Evolutionary conservation across 2,888 invertebrate species (phyloP).

Genomic region (Xestoiulus laeticollis): DNA sequence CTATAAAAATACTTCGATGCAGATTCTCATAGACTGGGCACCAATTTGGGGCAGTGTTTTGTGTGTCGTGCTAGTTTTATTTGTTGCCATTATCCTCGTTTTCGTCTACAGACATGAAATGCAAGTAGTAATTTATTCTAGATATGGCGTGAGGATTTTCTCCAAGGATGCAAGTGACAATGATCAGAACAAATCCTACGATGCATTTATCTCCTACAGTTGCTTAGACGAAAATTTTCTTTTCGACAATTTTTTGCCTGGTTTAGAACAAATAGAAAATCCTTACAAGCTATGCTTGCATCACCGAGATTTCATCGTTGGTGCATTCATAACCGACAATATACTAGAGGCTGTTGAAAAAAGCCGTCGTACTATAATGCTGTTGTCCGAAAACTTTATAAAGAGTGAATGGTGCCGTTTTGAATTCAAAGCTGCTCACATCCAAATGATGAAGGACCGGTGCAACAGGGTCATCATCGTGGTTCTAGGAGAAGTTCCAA

Average conservation of each 20-base stretch:
- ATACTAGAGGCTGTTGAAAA: constrained; percentile 59
- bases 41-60: constrained; percentile 23
- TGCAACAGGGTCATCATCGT: constrained; percentile 60
- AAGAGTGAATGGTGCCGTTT: constrained; percentile 60
- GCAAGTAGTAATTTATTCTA: constrained; percentile 52
- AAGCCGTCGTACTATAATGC: constrained; percentile 59
- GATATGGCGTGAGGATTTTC: constrained; percentile 50
- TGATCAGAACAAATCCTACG: constrained; percentile 57
- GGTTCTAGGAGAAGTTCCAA: constrained; percentile 60
- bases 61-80: constrained; percentile 49
- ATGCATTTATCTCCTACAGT: constrained; percentile 60
- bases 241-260: constrained; percentile 57
- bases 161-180: not conserved
- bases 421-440: constrained; percentile 59
- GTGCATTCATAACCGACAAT: constrained; percentile 59
- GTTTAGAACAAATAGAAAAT: constrained; percentile 57
- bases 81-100: constrained; percentile 55
- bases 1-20: not conserved
- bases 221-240: constrained; percentile 58
- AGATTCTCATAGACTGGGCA: not conserved
- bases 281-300: constrained; percentile 59
- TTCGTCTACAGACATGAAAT: constrained; percentile 52
- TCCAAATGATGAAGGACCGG: constrained; percentile 59
- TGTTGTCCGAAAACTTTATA: constrained; percentile 59
- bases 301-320: constrained; percentile 60